phyloP scores from a whole-genome alignment of 2,113 vertebrate genomes.

The Oreochromis spilurus region DNA sequence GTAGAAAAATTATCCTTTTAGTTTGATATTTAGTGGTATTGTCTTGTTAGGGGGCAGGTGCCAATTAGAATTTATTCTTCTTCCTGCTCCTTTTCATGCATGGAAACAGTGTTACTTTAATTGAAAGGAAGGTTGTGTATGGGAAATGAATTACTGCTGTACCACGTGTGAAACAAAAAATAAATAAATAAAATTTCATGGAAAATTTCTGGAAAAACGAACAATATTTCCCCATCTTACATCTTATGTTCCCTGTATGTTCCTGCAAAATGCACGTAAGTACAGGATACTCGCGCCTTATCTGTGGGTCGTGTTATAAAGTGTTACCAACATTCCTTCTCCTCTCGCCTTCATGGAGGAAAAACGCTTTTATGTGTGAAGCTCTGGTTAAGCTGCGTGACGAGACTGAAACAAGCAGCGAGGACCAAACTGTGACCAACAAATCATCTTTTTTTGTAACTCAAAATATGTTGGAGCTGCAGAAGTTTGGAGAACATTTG shows the following conservation, averaged over 20 bases:
- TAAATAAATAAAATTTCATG: not conserved
- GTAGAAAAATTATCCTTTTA: too few relatives aligned
- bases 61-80: too few relatives aligned
- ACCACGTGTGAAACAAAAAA: too few relatives aligned
- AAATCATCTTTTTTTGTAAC: not conserved
- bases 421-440: not conserved
- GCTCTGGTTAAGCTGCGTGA: not conserved
- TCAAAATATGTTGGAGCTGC: rapidly evolving
- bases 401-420: not conserved
- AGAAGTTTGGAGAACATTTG: not conserved
- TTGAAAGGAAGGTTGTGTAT: too few relatives aligned
- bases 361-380: not conserved
- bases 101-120: too few relatives aligned
- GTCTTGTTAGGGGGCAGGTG: too few relatives aligned
- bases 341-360: rapidly evolving
- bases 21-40: too few relatives aligned
- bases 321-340: too few relatives aligned
- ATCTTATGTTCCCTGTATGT: not conserved
- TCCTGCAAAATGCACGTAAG: not conserved
- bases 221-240: not conserved
- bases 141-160: too few relatives aligned
- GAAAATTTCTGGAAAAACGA: not conserved
- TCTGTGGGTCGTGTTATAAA: too few relatives aligned
- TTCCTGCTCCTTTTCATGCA: too few relatives aligned
- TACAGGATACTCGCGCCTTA: not conserved